Evolutionary conservation across 2,797 vertebrate species (phyloP), one percentile per base, ranked within the genome.

Genomic region (Euphonia xanthogaster): DNA sequence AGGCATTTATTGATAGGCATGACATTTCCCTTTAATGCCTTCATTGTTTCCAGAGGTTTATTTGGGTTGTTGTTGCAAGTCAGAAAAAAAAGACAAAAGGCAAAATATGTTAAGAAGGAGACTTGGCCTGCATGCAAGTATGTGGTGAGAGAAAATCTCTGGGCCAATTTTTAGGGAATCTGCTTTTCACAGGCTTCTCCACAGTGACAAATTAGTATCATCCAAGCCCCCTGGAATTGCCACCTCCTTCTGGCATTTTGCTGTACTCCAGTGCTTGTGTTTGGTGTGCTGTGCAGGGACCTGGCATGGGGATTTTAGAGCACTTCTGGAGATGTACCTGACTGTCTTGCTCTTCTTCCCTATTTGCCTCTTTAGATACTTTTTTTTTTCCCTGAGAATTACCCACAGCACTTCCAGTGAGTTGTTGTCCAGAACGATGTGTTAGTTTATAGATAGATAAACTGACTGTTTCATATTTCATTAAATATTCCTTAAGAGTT

Each of bases 21-120:
- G 96, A 93, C 96, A 96, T 96, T 97, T 97, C 86, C 91, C 67
- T 90, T 96, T 97, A 98, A 97, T 97, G 86, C 90, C 84, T 82
- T 70, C 94, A 97, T 98, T 98, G 97, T 98, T 91, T 89, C 79
- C 93, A 85, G 86, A 3, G 9, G 91, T 97, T 97, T 81, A 37
- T 93, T 95, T 67, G 77, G 37, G 80, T 75, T 72, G 83, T 95
- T 97, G 88, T 83, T 97, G 88, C 40, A 96, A 96, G 92, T 88
- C 95, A 90, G 48, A 86, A 97, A 92, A 96, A 60, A 72, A 89
- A 77, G 48, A 86, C 86, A 94, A 93, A 88, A 93, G 75, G 88
- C 92, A 72, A 96, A 94, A n/a, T 75, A 48, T 93, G 89, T 51
- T 81, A 82, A 88, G 85, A 86, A 84, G 97, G 92, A 87, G 70